Evolutionary conservation across 2,113 vertebrate species (phyloP), one percentile per base, ranked within the genome.

Genomic region (Protobothrops mucrosquamatus): DNA sequence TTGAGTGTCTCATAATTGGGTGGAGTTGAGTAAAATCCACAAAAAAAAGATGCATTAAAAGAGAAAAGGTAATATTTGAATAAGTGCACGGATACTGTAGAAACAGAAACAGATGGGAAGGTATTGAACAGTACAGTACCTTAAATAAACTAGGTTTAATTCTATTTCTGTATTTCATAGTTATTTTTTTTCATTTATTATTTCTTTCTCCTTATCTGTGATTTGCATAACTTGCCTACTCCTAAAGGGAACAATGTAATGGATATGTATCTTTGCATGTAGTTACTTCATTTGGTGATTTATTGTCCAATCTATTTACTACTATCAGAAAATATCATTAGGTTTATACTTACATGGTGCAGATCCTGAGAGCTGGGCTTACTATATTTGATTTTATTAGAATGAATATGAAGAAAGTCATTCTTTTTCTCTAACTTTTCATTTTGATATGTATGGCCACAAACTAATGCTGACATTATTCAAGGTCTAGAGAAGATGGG

Each of bases 401-500:
- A 43, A 94, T 97, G 96, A 96, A 95, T 93, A 96, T 89, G 95
- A 94, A 92, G 14, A 51, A 85, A 87, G 94, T 92, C 86, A 89
- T 93, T 94, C 69, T 94, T 92, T 91, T 94, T 94, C 91, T 91
- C 74, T 57, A 86, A 81, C 24, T 1, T 92, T 94, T 94, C 87
- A 94, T 95, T 90, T 87, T 6, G 61, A 94, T 90, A 94, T 57
- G 90, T 92, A 89, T 52, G 89, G 86, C n/a, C 69, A 74, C 34
- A 74, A 74, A 39, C 1, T 18, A 74, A 74, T 87, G 43, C 26
- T 52, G 51, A 26, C 3, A 29, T 48, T n/a, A 29, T 87, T 87
- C 86, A 87, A 34, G 69, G n/a, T 81, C 69, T 81, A 81, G 6
- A 81, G 34, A 81, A 81, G 69, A 81, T 20, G n/a, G 2, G 15